Evolutionary conservation across 2,888 invertebrate species (phyloP), one percentile per base, ranked within the genome.

Genomic region (Pachymerium ferrugineum): DNA sequence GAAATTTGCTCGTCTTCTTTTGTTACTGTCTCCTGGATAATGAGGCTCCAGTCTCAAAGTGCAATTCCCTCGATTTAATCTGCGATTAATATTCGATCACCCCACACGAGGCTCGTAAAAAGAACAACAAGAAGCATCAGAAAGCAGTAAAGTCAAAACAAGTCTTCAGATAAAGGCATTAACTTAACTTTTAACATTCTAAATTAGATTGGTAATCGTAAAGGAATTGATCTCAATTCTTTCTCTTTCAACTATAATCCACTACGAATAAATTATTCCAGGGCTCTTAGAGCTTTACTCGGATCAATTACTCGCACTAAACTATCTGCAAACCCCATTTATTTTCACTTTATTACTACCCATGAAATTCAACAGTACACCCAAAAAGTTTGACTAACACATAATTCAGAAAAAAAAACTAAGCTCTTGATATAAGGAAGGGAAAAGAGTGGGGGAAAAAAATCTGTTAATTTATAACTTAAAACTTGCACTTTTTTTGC

Each of bases 1-100:
- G 62, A 62, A 62, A 62, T 62, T 62, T 62, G 62, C 62, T 62
- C 62, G 62, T 62, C 62, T 62, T 62, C 62, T 62, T 62, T 62
- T 62, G 62, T 62, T 62, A 62, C 62, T 62, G 62, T 62, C 62
- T 62, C 62, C 62, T 8, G 28, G 62, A 62, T 62, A 62, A 62
- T 62, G 62, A 62, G 62, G 62, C 62, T 62, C 62, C 25, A 62
- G 62, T 62, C 62, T 62, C 62, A 62, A 62, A 62, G 62, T 62
- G 62, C 62, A 62, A 62, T 62, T 62, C 62, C 62, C 62, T 62
- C 62, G 62, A 62, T 62, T 62, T 62, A 62, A 62, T 62, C 62
- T 62, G 28, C 62, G 62, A 62, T 62, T 62, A 62, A 62, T 62
- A 62, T 62, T 62, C 62, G 62, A 62, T 62, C 62, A 62, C 62